Conservation (phyloP, 2,797 vertebrate genomes). For the Helicolenus hilgendorfi region DNA sequence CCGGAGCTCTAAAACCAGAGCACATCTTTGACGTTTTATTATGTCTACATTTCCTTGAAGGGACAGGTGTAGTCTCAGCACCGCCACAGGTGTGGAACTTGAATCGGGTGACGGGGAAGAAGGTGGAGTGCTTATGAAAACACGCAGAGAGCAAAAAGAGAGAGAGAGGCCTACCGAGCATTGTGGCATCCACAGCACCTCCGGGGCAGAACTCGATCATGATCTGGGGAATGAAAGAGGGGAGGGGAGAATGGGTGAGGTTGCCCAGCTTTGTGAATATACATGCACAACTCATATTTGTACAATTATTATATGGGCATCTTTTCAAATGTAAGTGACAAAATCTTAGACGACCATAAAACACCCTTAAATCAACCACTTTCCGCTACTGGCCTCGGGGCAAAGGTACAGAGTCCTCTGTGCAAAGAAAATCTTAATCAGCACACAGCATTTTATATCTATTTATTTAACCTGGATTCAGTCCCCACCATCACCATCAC, state of each 20-base stretch:
- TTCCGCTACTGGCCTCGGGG: too few species aligned
- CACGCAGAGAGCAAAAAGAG: not conserved
- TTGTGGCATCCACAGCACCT: slow-evolving; percentile 96
- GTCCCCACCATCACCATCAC: too few species aligned
- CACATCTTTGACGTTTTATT: not conserved
- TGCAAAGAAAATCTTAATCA: too few species aligned
- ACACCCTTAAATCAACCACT: too few species aligned
- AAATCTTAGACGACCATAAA: too few species aligned
- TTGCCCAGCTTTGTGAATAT: not conserved
- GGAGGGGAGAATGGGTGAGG: not conserved
- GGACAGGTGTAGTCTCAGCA: not conserved
- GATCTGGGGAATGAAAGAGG: slow-evolving; percentile 89
- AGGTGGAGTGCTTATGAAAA: not conserved
- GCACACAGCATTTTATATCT: too few species aligned
- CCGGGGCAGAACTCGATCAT: slow-evolving; percentile 99
- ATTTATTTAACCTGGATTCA: too few species aligned
- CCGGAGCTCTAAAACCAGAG: not conserved
- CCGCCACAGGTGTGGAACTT: not conserved
- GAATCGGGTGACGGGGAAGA: not conserved
- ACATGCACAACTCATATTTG: not conserved
- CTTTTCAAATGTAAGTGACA: not conserved
- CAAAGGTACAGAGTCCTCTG: too few species aligned
- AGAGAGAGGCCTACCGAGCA: slow-evolving; percentile 92
- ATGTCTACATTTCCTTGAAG: not conserved
- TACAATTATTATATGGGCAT: not conserved